Evolutionary conservation across 2,113 vertebrate genomes (phyloP).

Genomic region (Ptilorrhoa leucosticta): DNA sequence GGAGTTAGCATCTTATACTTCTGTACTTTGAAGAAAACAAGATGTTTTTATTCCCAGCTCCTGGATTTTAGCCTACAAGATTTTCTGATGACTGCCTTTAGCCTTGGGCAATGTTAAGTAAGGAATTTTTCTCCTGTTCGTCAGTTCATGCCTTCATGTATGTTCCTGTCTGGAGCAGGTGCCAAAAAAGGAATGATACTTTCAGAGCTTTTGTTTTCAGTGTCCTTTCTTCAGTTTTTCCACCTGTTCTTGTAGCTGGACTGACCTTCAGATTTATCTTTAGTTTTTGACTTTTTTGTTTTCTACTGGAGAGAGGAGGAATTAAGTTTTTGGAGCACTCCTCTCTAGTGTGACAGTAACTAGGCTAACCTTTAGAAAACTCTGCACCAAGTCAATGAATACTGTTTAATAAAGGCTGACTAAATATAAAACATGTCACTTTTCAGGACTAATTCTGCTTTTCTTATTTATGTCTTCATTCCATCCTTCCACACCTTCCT

Average conservation of each 20-base stretch:
- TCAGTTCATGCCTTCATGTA: neutral
- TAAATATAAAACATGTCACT: neutral
- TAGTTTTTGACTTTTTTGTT: neutral
- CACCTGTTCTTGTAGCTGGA: neutral
- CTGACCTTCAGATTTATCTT: neutral
- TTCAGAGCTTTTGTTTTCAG: neutral
- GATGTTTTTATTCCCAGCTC: neutral
- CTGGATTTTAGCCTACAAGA: neutral
- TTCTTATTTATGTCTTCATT: neutral
- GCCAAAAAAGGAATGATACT: neutral
- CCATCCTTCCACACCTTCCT: neutral
- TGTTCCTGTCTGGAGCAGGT: neutral
- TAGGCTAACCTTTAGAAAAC: neutral
- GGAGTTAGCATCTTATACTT: neutral
- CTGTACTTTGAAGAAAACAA: neutral
- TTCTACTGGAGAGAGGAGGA: neutral
- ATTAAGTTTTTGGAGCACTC: neutral
- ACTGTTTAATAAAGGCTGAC: neutral
- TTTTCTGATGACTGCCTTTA: neutral
- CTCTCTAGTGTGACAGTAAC: neutral
- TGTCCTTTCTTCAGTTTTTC: neutral
- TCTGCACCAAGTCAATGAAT: neutral
- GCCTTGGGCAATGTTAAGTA: neutral
- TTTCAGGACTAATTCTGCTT: neutral
- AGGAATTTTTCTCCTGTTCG: neutral